Base-by-base conservation (phyloP, 2,888 invertebrate species). In the Venustoraphidia nigricollis region DNA sequence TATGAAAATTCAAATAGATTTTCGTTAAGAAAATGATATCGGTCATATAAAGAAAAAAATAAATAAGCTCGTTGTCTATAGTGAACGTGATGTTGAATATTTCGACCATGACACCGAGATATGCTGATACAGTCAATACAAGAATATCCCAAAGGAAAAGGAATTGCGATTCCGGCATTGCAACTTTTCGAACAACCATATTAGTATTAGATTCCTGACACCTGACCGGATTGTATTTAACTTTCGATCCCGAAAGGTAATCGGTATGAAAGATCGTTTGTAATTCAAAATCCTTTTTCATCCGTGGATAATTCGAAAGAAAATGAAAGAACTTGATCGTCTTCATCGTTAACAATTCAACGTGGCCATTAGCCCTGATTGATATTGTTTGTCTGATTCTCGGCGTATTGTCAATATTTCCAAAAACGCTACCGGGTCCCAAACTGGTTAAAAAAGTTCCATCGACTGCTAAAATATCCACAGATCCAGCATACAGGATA, bases 381-480 rank as follows among this genome's bases (percentile, higher is more conserved):
- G 50, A 51, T 11, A 54, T 50, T 13, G 46, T 51, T 40, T 53
- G 50, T 41, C 57, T 41, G 1, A 39, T 27, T 9, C 45, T 47
- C 2, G 40, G 10, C 4, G 40, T 41, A 10, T 53, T 50, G 9
- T 54, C 52, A 41, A 57, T 48, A 45, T 54, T 55, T 10, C 57
- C 57, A 41, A 57, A 55, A 34, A 57, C 52, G 11, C 54, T 50
- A 5, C 55, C 56, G 9, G 47, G 14, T 13, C 36, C 37, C 9
- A 57, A 44, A 2, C 50, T 52, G 17, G 52, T 49, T 6, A 55
- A 42, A 11, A 53, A 44, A 9, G 50, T 53, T 11, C 56, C 56
- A 45, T 54, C 54, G 1, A 54, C 52, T n/a, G 54, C 53, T 8
- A 55, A 47, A 8, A 57, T 52, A 36, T 57, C 56, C 2, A 54